Conservation (phyloP, 2,113 vertebrate species). For the Struthidea cinerea region DNA sequence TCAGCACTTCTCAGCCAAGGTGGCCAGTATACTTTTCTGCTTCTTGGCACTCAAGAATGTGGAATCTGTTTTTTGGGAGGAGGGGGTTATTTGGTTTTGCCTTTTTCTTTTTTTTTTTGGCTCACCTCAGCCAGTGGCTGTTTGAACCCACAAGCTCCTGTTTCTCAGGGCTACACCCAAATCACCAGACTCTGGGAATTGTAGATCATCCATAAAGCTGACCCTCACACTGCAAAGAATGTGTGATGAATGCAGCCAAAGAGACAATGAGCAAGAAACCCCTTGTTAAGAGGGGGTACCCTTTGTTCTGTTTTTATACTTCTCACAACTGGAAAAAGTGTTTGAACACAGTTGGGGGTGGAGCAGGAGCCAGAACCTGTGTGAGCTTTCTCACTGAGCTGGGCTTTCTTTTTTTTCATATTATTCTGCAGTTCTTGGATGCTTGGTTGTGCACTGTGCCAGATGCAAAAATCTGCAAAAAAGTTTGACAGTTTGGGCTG, state of each 20-base stretch:
- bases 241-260: background rate
- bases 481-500: background rate
- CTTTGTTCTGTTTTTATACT: background rate
- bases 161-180: background rate
- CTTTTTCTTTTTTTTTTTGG: background rate
- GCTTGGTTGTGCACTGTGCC: background rate
- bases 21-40: background rate
- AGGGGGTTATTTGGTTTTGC: rapidly evolving
- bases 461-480: background rate
- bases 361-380: background rate
- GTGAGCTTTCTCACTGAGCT: background rate
- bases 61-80: background rate
- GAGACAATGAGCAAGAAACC: background rate
- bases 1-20: background rate
- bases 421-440: background rate
- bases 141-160: background rate
- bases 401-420: background rate
- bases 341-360: background rate
- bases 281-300: background rate
- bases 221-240: background rate
- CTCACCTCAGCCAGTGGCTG: background rate
- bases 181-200: background rate
- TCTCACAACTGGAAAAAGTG: background rate
- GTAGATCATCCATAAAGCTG: background rate
- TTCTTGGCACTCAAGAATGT: background rate